phyloP scores from a whole-genome alignment of 2,113 vertebrate genomes.

The Stercorarius parasiticus region DNA sequence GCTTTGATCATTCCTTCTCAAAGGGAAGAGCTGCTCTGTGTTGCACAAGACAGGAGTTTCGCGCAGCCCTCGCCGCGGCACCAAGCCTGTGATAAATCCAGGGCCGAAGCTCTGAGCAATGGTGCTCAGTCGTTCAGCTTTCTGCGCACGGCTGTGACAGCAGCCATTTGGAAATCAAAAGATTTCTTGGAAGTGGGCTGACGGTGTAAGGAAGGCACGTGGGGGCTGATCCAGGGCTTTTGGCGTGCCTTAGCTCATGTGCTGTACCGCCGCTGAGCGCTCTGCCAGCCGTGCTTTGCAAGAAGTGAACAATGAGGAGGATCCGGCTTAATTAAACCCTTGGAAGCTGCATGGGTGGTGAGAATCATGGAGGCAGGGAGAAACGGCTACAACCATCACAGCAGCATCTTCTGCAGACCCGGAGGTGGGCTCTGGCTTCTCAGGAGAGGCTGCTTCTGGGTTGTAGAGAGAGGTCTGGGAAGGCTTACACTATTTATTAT shows the following conservation, averaged over 20 bases:
- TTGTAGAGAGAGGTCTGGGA: not conserved
- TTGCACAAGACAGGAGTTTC: not conserved
- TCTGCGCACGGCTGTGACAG: not conserved
- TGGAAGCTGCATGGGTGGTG: not conserved
- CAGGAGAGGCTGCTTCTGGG: not conserved
- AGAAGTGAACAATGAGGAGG: not conserved
- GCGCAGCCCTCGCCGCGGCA: rapidly evolving
- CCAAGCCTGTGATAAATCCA: rapidly evolving
- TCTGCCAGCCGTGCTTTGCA: not conserved
- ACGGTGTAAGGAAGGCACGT: not conserved
- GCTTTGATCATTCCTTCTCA: not conserved
- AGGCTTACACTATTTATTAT: not conserved
- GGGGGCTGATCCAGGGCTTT: not conserved
- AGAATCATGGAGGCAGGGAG: not conserved
- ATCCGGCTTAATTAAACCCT: not conserved
- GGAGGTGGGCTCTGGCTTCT: not conserved
- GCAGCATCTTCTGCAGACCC: not conserved
- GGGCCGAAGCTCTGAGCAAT: rapidly evolving
- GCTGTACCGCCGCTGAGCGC: rapidly evolving
- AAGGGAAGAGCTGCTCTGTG: not conserved
- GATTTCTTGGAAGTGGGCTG: not conserved
- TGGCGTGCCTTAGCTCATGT: not conserved
- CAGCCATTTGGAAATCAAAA: not conserved
- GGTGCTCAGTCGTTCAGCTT: not conserved
- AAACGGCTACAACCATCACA: not conserved